Percentiles rank a stretch among this genome's conserved stretches.
These are phyloP conservation scores for Caenorhabditis sp. DNA, from an alignment of 2,888 invertebrate species.

Conservation along the genomic window DNA sequence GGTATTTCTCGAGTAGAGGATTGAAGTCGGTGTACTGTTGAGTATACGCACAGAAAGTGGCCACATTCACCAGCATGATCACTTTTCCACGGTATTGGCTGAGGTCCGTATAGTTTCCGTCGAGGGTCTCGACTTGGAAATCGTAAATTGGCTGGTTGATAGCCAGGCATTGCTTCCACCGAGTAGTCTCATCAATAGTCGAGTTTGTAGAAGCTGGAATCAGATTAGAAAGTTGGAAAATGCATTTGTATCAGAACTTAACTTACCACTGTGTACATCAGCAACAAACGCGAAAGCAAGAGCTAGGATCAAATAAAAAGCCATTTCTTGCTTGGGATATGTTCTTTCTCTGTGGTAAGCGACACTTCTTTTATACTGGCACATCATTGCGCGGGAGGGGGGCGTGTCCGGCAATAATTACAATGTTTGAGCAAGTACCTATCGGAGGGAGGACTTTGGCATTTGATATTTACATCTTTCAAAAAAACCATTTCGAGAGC, in stretches of 20 bases:
- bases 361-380: slow-evolving; percentile 23
- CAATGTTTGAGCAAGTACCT: slow-evolving; percentile 51
- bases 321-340: slow-evolving; percentile 27
- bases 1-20: slow-evolving; percentile 76
- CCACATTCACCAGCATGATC: slow-evolving; percentile 76
- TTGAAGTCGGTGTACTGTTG: slow-evolving; percentile 79
- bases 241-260: slow-evolving; percentile 34
- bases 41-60: slow-evolving; percentile 79
- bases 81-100: slow-evolving; percentile 77
- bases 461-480: slow-evolving; percentile 33
- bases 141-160: slow-evolving; percentile 77
- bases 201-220: slow-evolving; percentile 61
- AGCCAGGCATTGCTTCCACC: slow-evolving; percentile 74
- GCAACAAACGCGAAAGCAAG: slow-evolving; percentile 18
- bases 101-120: slow-evolving; percentile 77
- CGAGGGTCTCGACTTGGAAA: slow-evolving; percentile 77
- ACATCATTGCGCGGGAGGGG: slow-evolving; percentile 40
- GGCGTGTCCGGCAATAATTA: slow-evolving; percentile 42
- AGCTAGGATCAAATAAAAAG: slow-evolving; percentile 10
- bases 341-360: slow-evolving; percentile 8
- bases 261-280: slow-evolving; percentile 12
- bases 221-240: not conserved
- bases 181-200: slow-evolving; percentile 76
- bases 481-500: slow-evolving; percentile 36
- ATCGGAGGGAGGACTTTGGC: slow-evolving; percentile 21